These are phyloP conservation scores for Orthosia gracilis DNA, from an alignment of 2,888 invertebrate species.

Conservation along the genomic window DNA sequence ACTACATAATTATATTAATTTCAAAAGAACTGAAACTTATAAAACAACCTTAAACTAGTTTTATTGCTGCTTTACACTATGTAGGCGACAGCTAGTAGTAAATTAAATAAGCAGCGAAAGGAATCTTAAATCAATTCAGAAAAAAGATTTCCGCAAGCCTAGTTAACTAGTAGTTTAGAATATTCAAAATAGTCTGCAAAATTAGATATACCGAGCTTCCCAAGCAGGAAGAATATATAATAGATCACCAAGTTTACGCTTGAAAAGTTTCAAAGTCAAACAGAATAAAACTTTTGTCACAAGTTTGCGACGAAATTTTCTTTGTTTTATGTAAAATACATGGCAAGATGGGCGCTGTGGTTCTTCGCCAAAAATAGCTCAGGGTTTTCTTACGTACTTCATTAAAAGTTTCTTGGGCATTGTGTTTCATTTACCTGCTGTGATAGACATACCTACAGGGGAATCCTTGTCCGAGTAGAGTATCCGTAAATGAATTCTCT, in stretches of 20 bases:
- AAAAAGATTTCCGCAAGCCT: neutral
- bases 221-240: constrained; percentile 43
- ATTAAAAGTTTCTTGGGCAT: neutral
- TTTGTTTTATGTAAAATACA: constrained; percentile 46
- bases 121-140: too few species aligned
- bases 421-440: neutral
- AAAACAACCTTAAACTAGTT: too few species aligned
- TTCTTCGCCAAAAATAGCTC: constrained; percentile 18
- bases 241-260: constrained; percentile 29
- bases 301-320: constrained; percentile 34
- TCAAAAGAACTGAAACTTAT: too few species aligned
- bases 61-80: too few species aligned
- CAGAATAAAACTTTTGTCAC: constrained; percentile 44
- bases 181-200: constrained; percentile 42
- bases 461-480: neutral
- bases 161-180: neutral
- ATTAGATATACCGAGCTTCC: constrained; percentile 31
- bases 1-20: too few species aligned
- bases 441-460: neutral
- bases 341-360: constrained; percentile 16
- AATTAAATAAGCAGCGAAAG: too few species aligned
- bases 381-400: neutral
- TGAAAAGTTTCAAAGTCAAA: constrained; percentile 55
- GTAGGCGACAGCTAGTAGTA: too few species aligned
- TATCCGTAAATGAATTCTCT: too few species aligned